Evolutionary conservation across 64 coral and sea anemone species (phyloP), one percentile per base, ranked within the genome.

Genomic region (Orbicella faveolata): DNA sequence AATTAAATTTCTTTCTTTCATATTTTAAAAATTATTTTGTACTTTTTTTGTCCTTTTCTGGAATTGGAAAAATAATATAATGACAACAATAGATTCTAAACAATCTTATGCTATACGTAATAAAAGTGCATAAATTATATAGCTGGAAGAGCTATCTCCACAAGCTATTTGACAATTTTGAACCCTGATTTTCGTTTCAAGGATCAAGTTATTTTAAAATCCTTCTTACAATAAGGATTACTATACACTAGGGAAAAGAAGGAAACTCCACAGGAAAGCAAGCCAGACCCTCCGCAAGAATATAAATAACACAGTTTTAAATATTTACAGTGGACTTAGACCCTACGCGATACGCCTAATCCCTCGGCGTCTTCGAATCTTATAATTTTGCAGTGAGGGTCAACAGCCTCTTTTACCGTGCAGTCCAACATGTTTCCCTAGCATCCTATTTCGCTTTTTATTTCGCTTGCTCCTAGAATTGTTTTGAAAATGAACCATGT

Each of bases 381-480:
- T 16, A 70, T 26, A 72, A 48, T 52, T 72, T 72, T 65, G 9
- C 14, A 72, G 64, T 23, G 36, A 73, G 68, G 35, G 63, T 95
- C 69, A 96, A 78, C 90, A 87, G 37, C 95, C 95, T 54, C 95
- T 82, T 88, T 96, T 96, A 6, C 95, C 95, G 39, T 96, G 95
- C 48, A 96, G 26, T 83, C 95, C 91, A 63, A 96, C 80, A 84
- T 96, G 95, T 78, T 96, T 96, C 23, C 95, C 95, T 34, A 90
- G 59, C 95, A 96, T 96, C 41, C 95, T 96, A 82, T 96, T 92
- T 26, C 87, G 69, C 30, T 93, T 96, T 91, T 96, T 96, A 37
- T 78, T 96, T 76, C 95, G 93, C 52, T 92, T 96, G 19, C 91
- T 90, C 77, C 88, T 92, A 30, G 91, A 93, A 36, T 93, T 77